phyloP scores from a whole-genome alignment of 2,113 vertebrate genomes.

The Cyprinodon tularosa region DNA sequence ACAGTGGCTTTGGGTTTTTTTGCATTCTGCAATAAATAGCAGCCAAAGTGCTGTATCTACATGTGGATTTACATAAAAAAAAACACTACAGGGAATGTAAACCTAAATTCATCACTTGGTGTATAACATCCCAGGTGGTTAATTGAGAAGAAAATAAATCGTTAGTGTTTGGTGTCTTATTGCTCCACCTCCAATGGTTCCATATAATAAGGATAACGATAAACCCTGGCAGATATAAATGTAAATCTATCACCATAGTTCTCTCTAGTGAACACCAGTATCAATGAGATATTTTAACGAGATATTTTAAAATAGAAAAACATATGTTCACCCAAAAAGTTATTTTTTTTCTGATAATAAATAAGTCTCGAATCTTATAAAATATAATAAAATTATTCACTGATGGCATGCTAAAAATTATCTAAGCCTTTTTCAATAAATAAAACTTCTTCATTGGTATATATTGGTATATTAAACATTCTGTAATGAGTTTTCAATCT shows the following conservation, averaged over 20 bases:
- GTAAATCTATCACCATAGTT: neutral
- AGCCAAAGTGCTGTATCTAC: constrained; percentile 21
- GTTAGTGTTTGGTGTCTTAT: no score
- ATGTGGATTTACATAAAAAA: constrained; percentile 15
- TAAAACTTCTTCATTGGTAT: neutral
- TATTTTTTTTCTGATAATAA: neutral
- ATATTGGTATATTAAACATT: no score
- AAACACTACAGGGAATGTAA: neutral
- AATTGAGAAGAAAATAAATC: neutral
- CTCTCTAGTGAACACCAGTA: no score
- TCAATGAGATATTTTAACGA: no score
- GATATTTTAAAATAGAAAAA: no score
- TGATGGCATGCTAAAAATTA: neutral
- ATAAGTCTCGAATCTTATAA: neutral
- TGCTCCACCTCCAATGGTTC: no score
- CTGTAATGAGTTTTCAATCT: no score
- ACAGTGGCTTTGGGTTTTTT: constrained; percentile 26
- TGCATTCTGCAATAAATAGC: constrained; percentile 28
- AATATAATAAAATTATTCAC: neutral
- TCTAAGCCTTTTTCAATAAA: neutral
- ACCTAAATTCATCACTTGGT: neutral
- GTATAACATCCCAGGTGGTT: constrained; percentile 4
- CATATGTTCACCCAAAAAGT: neutral
- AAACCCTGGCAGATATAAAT: neutral
- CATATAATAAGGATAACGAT: neutral